phyloP scores from a whole-genome alignment of 2,797 vertebrate species.

The Poeciliopsis gracilis region DNA sequence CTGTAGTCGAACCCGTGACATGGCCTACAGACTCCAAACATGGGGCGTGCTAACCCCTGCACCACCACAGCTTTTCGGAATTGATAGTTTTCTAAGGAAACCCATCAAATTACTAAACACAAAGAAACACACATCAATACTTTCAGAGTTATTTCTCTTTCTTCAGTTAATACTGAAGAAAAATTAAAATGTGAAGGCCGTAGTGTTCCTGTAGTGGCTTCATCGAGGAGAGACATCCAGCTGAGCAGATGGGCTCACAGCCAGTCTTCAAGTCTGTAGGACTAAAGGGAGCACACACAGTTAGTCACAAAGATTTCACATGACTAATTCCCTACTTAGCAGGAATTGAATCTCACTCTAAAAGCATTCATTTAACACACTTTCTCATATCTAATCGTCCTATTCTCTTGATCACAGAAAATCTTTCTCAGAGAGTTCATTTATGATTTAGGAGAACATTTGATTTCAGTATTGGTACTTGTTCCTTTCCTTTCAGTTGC shows the following conservation, averaged over 20 bases:
- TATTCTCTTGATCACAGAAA: conserved; percentile 16
- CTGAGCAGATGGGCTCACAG: neutral
- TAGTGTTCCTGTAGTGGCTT: neutral
- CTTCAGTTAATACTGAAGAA: neutral
- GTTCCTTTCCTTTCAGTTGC: neutral
- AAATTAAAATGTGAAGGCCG: neutral
- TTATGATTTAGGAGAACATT: neutral
- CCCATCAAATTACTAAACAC: neutral
- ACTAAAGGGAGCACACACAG: neutral
- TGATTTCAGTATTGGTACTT: neutral
- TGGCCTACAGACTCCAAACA: no score
- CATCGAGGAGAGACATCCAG: neutral
- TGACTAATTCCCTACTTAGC: neutral
- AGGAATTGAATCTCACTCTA: neutral
- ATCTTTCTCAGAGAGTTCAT: conserved; percentile 6
- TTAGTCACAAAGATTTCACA: neutral
- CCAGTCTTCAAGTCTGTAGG: neutral
- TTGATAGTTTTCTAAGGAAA: neutral
- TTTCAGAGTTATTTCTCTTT: no score
- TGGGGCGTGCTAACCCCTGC: no score
- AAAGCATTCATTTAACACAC: neutral
- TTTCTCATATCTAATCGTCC: neutral
- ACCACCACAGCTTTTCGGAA: neutral
- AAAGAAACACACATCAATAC: neutral
- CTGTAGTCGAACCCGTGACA: no score